Percentiles rank a stretch among this genome's conserved stretches.
phyloP scores from a whole-genome alignment of 1,140 invertebrate species.

The Drosophila ohnishii region DNA sequence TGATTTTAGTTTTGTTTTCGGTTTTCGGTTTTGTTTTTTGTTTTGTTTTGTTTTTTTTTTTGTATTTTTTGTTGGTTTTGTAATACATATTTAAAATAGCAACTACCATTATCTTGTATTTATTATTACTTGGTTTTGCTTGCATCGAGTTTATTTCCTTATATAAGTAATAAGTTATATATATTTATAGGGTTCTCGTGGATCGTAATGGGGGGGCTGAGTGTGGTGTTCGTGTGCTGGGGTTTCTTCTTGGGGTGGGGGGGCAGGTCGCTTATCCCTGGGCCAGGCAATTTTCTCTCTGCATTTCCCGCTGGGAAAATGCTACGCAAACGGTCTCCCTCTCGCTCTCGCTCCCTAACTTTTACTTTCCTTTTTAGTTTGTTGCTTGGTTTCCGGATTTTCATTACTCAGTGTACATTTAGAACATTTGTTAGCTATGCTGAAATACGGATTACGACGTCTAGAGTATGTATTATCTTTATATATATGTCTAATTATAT shows the following conservation, averaged over 20 bases:
- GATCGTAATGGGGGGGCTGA: constrained; percentile 27
- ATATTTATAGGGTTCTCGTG: constrained; percentile 70
- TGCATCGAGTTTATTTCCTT: constrained; percentile 63
- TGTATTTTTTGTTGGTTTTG: constrained; percentile 54
- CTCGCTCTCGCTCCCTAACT: constrained; percentile 11
- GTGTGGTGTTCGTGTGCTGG: constrained; percentile 31
- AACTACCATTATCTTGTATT: constrained; percentile 71
- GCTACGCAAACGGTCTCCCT: constrained; percentile 52
- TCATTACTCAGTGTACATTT: constrained; percentile 68
- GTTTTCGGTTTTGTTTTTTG: constrained; percentile 28
- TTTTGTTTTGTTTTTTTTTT: constrained; percentile 30
- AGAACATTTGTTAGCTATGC: constrained; percentile 72
- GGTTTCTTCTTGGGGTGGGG: neutral
- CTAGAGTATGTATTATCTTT: constrained; percentile 57
- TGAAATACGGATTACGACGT: constrained; percentile 71
- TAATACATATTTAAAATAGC: constrained; percentile 82
- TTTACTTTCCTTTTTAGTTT: constrained; percentile 34
- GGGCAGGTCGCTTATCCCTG: neutral
- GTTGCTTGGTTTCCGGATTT: constrained; percentile 55
- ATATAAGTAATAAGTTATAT: constrained; percentile 80
- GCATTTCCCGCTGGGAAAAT: constrained; percentile 44
- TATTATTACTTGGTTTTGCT: constrained; percentile 61
- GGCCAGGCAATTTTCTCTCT: constrained; percentile 39
- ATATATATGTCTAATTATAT: constrained; percentile 54
- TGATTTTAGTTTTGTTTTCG: constrained; percentile 42